Conservation (phyloP, 1,140 invertebrate species). For the Bombus affinis region DNA sequence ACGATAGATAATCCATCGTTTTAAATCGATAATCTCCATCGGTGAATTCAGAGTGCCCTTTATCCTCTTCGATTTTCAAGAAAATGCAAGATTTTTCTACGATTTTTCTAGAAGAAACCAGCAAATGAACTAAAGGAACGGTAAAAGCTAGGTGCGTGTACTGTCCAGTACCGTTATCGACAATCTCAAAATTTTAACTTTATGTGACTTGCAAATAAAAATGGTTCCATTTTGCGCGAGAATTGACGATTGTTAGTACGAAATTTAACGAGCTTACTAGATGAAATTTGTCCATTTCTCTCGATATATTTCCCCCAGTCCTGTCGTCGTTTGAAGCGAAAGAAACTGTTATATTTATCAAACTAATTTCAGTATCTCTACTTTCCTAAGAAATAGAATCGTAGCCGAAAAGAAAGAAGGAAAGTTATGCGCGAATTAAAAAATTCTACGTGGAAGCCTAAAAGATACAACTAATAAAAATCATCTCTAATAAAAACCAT, state of each 20-base stretch:
- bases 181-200: too few relatives aligned
- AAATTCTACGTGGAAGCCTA: too few relatives aligned
- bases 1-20: too few relatives aligned
- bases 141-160: background rate
- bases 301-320: too few relatives aligned
- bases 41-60: background rate
- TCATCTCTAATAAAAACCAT: background rate
- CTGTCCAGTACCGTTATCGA: too few relatives aligned
- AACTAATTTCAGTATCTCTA: too few relatives aligned
- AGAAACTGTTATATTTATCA: background rate
- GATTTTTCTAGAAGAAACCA: too few relatives aligned
- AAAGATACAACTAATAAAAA: background rate
- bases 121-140: background rate
- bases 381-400: background rate
- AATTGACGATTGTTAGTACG: too few relatives aligned
- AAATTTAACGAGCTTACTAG: background rate
- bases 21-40: background rate
- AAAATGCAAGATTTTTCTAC: background rate
- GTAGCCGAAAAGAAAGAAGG: background rate
- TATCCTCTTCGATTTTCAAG: background rate
- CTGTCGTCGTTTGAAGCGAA: background rate
- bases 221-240: too few relatives aligned
- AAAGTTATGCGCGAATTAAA: background rate
- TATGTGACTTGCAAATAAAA: too few relatives aligned
- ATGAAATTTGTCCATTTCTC: background rate